Evolutionary conservation across 2,888 invertebrate species (phyloP), one percentile per base, ranked within the genome.

Genomic region (Philereme transversata): DNA sequence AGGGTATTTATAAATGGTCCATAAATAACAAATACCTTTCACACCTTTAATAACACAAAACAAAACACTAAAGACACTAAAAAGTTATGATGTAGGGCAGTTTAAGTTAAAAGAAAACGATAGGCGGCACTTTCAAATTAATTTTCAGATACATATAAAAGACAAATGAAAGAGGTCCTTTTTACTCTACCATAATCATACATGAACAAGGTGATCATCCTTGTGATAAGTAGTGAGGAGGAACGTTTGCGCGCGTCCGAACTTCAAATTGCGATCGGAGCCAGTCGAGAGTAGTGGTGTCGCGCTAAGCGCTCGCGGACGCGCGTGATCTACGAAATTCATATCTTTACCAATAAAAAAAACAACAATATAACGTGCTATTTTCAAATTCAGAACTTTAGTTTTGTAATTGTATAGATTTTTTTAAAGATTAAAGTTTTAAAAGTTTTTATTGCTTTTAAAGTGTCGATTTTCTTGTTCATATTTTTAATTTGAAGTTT

Each of bases 241-340:
- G 64, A 62, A 72, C 72, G 78, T 70, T 74, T 73, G 76, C 77
- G 78, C 77, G 77, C 70, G 71, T 72, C 69, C 70, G 64, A 71
- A 74, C 67, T 73, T 76, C 75, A 75, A 75, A 77, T 72, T 71
- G 74, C 74, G 69, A 72, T 71, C 68, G 73, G 71, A 71, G 71
- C 75, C 71, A 78, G 78, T 34, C 64, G 73, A 64, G 72, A 56
- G 67, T 46, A 71, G 71, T 78, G 79, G 78, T 82, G 74, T 76
- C 71, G 72, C 73, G 74, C 70, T 68, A 74, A 63, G 36, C 57
- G 51, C 57, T 43, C 53, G 36, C 60, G 45, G 11, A 48, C 62
- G 51, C 48, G 35, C 60, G 61, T 51, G 51, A 57, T 50, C 44
- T 45, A 10, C 34, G 52, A 46, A 22, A 38, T 49, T 47, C 10